Percentiles rank a stretch among this genome's conserved stretches.
These are phyloP conservation scores for Enoplosus armatus DNA, from an alignment of 2,797 vertebrate species.

Conservation along the genomic window DNA sequence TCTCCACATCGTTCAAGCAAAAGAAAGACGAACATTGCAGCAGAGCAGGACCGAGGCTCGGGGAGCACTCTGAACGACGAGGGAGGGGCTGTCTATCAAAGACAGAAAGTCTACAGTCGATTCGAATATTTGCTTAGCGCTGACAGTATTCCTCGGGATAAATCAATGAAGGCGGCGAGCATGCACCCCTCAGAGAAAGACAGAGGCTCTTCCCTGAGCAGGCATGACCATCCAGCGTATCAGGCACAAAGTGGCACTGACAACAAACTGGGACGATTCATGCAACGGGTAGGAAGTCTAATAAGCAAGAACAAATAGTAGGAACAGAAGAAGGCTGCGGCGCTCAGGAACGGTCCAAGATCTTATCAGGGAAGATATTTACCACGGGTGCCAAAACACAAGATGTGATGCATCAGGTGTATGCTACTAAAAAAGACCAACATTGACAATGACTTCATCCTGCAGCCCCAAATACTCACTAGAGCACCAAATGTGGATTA, in stretches of 20 bases:
- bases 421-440: no score
- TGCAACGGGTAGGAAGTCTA: conserved; percentile 79
- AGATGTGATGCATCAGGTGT: neutral
- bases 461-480: no score
- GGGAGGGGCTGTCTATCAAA: neutral
- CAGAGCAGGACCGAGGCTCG: conserved; percentile 42
- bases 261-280: conserved; percentile 79
- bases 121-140: conserved; percentile 64
- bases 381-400: neutral
- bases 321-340: no score
- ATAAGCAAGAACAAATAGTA: conserved; percentile 77
- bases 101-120: conserved; percentile 68
- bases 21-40: conserved; percentile 32
- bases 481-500: no score
- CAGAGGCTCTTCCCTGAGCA: conserved; percentile 17
- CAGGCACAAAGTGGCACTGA: conserved; percentile 60
- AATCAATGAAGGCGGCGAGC: neutral
- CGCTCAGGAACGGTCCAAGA: neutral
- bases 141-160: conserved; percentile 41
- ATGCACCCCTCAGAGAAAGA: conserved; percentile 41
- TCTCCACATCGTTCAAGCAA: conserved; percentile 67
- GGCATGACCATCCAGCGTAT: neutral
- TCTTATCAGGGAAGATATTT: conserved; percentile 11
- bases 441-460: no score
- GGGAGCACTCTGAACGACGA: conserved; percentile 17